These are phyloP conservation scores for Thereva nobilitata DNA, from an alignment of 2,888 invertebrate genomes.

Conservation along the genomic window DNA sequence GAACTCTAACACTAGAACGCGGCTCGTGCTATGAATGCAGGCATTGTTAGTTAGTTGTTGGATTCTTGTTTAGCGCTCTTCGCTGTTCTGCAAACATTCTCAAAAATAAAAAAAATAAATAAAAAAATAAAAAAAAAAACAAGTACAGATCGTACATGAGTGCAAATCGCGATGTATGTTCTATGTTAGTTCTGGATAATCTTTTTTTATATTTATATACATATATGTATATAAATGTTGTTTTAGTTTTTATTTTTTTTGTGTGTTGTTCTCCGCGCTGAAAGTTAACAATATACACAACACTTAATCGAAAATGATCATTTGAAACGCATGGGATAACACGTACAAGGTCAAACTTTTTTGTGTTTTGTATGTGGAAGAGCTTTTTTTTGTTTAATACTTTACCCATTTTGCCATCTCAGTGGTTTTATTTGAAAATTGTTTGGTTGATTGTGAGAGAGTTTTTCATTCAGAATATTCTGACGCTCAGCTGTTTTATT, in stretches of 20 bases:
- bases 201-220: too few species aligned
- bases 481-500: conserved; percentile 27
- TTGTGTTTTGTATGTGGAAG: conserved; percentile 35
- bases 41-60: conserved; percentile 3
- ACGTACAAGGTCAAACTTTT: conserved; percentile 57
- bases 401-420: neutral
- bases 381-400: conserved; percentile 30
- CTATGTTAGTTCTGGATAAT: neutral
- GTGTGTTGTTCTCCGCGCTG: too few species aligned
- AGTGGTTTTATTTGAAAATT: conserved; percentile 29
- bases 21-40: conserved; percentile 13
- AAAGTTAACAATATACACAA: conserved; percentile 16
- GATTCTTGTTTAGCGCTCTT: too few species aligned
- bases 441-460: conserved; percentile 8
- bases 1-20: conserved; percentile 7
- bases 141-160: conserved; percentile 5
- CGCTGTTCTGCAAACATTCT: too few species aligned
- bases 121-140: too few species aligned
- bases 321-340: conserved; percentile 52
- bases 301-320: conserved; percentile 36
- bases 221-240: too few species aligned
- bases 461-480: conserved; percentile 16
- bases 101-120: too few species aligned
- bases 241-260: too few species aligned
- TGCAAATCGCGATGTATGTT: conserved; percentile 1